A percentile compares a stretch with the other conserved stretches of the same genome.
Evolutionary conservation across 2,113 vertebrate genomes (phyloP).

Genomic region (Marmota monax): DNA sequence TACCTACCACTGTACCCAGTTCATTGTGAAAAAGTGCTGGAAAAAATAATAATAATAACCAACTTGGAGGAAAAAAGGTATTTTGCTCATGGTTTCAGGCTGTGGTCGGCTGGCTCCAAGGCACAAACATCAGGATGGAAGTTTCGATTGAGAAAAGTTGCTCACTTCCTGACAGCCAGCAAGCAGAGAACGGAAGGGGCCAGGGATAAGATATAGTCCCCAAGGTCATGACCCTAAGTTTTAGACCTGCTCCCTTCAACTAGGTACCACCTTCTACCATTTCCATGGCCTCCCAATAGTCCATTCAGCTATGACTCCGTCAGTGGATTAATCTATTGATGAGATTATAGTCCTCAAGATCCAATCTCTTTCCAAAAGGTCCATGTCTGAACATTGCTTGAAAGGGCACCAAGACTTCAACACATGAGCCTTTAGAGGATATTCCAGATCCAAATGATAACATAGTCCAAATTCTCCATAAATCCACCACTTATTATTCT

Average conservation of each 20-base stretch:
- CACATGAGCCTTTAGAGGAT: neutral
- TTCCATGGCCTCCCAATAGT: neutral
- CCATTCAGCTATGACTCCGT: too few species aligned
- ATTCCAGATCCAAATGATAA: neutral
- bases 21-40: too few species aligned
- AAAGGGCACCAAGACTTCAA: neutral
- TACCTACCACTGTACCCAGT: too few species aligned
- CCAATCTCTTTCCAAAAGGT: neutral
- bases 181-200: neutral
- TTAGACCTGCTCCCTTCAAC: neutral
- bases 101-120: neutral
- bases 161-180: neutral
- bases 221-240: neutral
- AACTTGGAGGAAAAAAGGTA: neutral
- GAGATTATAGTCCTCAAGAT: neutral
- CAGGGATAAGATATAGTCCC: neutral
- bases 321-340: neutral
- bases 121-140: neutral
- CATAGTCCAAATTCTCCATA: neutral
- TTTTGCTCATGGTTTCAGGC: neutral
- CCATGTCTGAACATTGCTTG: neutral
- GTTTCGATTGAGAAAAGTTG: neutral
- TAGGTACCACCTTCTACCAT: neutral
- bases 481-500: neutral
- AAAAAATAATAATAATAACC: too few species aligned